phyloP scores from a whole-genome alignment of 2,113 vertebrate species.

The Myiozetetes cayanensis region DNA sequence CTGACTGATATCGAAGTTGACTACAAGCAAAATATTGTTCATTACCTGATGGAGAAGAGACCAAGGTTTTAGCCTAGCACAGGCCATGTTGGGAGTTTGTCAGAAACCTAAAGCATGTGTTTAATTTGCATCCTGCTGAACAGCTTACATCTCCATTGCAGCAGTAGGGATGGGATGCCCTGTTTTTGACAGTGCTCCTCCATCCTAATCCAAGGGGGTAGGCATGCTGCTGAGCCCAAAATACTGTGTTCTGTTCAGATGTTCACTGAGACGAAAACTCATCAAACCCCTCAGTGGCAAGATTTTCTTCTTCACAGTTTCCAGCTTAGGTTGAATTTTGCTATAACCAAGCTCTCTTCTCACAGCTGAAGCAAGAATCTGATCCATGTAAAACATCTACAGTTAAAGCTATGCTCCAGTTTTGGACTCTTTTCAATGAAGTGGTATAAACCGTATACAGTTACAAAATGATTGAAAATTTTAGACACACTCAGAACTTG shows the following conservation, averaged over 20 bases:
- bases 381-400: background rate
- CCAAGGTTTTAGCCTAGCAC: background rate
- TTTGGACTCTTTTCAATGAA: background rate
- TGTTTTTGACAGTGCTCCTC: background rate
- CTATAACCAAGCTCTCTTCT: background rate
- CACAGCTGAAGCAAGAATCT: accelerated
- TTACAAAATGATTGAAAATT: background rate
- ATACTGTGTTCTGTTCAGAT: background rate
- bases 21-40: background rate
- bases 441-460: background rate
- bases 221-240: background rate
- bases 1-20: background rate
- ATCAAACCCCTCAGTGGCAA: background rate
- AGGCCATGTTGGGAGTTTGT: background rate
- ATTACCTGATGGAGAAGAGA: background rate
- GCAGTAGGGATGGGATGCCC: background rate
- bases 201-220: background rate
- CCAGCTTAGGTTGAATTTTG: background rate
- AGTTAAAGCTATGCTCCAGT: background rate
- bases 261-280: background rate
- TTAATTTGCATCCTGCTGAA: background rate
- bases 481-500: background rate
- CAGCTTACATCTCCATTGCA: background rate
- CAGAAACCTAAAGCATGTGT: background rate
- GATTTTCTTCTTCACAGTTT: background rate